Conservation (phyloP, 2,888 invertebrate species). For the Erebia palarica region DNA sequence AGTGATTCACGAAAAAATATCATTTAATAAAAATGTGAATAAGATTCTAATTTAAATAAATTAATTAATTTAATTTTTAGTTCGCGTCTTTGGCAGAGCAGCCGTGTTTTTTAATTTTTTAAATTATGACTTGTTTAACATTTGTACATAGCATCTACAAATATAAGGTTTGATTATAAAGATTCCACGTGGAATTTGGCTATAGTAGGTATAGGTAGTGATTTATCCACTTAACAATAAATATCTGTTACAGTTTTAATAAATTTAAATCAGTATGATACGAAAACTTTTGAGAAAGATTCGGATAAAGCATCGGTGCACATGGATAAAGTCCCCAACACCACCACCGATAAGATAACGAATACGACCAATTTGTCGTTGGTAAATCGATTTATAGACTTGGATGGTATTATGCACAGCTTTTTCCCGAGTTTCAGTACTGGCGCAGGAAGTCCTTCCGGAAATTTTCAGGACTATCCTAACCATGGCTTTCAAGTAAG, state of each 20-base stretch:
- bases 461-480: not conserved
- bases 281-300: not conserved
- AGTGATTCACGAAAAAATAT: too few species aligned
- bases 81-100: too few species aligned
- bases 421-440: not conserved
- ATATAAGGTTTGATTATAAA: too few species aligned
- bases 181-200: too few species aligned
- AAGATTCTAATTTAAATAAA: too few species aligned
- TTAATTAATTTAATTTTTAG: too few species aligned
- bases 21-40: too few species aligned
- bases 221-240: not conserved
- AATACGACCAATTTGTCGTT: not conserved
- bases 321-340: not conserved
- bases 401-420: not conserved
- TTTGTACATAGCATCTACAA: too few species aligned
- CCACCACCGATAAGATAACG: not conserved
- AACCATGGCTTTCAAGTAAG: not conserved
- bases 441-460: not conserved
- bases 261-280: not conserved
- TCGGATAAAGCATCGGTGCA: not conserved
- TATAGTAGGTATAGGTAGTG: too few species aligned
- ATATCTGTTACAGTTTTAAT: not conserved
- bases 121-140: too few species aligned
- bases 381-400: not conserved
- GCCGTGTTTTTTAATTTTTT: too few species aligned